Evolutionary conservation across 2,113 vertebrate genomes (phyloP).

Genomic region (Ctenomys sociabilis): DNA sequence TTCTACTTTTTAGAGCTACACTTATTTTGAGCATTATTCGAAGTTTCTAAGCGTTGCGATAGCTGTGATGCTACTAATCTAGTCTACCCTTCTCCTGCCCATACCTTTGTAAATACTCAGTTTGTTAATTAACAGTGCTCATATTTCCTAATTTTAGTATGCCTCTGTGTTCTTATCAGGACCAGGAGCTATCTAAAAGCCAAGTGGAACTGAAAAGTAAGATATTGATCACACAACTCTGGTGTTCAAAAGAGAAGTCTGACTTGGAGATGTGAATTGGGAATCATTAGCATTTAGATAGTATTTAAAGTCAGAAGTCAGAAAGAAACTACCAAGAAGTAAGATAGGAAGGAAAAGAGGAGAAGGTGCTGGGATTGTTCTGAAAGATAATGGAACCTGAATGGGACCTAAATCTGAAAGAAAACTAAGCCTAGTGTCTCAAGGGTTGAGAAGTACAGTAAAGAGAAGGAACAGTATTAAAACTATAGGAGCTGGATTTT

Average conservation of each 20-base stretch:
- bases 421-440: not conserved
- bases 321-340: constrained; percentile 22
- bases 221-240: not conserved
- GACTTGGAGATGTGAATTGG: not conserved
- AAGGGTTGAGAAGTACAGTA: not conserved
- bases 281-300: not conserved
- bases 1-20: not conserved
- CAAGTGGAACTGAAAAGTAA: not conserved
- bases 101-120: not conserved
- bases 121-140: not conserved
- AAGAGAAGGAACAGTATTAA: not conserved
- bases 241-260: not conserved
- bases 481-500: not conserved
- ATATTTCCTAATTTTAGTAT: not conserved
- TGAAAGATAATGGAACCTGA: not conserved
- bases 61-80: not conserved
- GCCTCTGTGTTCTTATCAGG: not conserved
- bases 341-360: not conserved
- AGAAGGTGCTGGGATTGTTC: not conserved
- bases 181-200: not conserved
- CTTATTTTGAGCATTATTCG: not conserved
- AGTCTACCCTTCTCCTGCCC: not conserved
- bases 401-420: not conserved
- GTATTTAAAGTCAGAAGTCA: constrained; percentile 27
- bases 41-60: not conserved